Percentiles rank a stretch among this genome's conserved stretches.
These are phyloP conservation scores for Anniella stebbinsi DNA, from an alignment of 2,797 vertebrate species.

Conservation along the genomic window DNA sequence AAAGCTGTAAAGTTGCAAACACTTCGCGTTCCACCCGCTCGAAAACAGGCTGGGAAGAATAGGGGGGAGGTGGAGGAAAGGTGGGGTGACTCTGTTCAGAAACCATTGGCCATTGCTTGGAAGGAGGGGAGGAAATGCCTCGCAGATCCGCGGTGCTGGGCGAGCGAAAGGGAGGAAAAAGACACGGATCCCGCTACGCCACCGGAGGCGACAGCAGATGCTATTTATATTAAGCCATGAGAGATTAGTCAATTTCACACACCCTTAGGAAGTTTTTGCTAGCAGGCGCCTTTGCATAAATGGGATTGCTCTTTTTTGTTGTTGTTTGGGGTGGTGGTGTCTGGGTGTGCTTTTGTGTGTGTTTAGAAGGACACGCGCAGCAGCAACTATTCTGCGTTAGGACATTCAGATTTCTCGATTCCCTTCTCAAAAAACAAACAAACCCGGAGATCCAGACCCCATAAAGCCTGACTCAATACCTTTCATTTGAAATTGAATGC, in stretches of 20 bases:
- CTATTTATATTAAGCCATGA: constrained; percentile 29
- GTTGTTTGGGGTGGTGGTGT: neutral
- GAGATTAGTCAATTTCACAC: constrained; percentile 55
- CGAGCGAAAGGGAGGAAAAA: constrained; percentile 29
- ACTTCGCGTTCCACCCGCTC: too few relatives aligned
- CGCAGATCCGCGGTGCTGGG: constrained; percentile 2
- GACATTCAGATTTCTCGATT: constrained; percentile 2
- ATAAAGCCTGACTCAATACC: constrained; percentile 3
- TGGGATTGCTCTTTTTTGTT: constrained; percentile 13
- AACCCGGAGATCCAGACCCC: neutral
- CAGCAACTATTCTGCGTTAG: neutral
- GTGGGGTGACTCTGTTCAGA: neutral
- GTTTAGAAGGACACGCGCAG: neutral
- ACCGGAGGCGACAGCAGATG: constrained; percentile 52
- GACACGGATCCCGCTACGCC: constrained; percentile 49
- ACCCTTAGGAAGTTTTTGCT: constrained; percentile 42
- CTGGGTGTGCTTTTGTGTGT: too few relatives aligned
- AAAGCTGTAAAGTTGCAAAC: neutral
- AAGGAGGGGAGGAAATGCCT: constrained; percentile 37
- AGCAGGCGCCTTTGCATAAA: constrained; percentile 33
- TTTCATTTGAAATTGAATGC: neutral
- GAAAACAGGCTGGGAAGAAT: neutral
- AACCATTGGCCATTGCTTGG: constrained; percentile 32
- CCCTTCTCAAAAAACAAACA: neutral
- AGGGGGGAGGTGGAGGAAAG: rapidly evolving